Conservation (phyloP, 2,888 invertebrate species). For the Anthrax anthrax region DNA sequence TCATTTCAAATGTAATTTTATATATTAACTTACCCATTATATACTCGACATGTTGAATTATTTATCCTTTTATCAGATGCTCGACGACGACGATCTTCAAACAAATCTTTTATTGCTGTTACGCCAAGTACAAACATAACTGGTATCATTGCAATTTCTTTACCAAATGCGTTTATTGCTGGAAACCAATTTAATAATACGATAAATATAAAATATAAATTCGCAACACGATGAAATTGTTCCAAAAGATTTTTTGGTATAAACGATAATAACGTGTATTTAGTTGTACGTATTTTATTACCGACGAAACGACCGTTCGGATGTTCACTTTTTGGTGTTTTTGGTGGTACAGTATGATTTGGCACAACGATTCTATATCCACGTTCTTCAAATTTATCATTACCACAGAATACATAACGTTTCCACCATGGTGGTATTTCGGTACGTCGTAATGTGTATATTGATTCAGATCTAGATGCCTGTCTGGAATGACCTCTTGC, state of each 20-base stretch:
- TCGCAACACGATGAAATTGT: slow-evolving; percentile 95
- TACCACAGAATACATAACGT: slow-evolving; percentile 46
- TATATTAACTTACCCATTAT: slow-evolving; percentile 57
- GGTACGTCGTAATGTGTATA: slow-evolving; percentile 69
- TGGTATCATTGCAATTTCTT: slow-evolving; percentile 89
- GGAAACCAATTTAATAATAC: slow-evolving; percentile 94
- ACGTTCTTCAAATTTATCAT: slow-evolving; percentile 50
- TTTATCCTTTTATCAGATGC: slow-evolving; percentile 89
- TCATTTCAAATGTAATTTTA: no score
- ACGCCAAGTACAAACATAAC: slow-evolving; percentile 88
- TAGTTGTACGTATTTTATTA: slow-evolving; percentile 84
- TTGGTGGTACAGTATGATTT: slow-evolving; percentile 70
- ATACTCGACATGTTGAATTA: slow-evolving; percentile 81
- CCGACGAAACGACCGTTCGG: slow-evolving; percentile 69
- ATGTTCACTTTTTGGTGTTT: slow-evolving; percentile 64
- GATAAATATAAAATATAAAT: slow-evolving; percentile 94
- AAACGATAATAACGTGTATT: slow-evolving; percentile 87
- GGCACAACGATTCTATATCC: slow-evolving; percentile 62
- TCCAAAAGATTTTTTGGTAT: slow-evolving; percentile 91
- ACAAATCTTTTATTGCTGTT: slow-evolving; percentile 87
- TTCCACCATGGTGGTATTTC: slow-evolving; percentile 60
- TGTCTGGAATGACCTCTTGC: slow-evolving; percentile 65
- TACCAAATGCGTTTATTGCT: slow-evolving; percentile 85
- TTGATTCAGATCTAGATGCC: slow-evolving; percentile 77
- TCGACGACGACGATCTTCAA: slow-evolving; percentile 81